Evolutionary conservation across 2,888 invertebrate species (phyloP).

Genomic region (Xiphydria camelus): DNA sequence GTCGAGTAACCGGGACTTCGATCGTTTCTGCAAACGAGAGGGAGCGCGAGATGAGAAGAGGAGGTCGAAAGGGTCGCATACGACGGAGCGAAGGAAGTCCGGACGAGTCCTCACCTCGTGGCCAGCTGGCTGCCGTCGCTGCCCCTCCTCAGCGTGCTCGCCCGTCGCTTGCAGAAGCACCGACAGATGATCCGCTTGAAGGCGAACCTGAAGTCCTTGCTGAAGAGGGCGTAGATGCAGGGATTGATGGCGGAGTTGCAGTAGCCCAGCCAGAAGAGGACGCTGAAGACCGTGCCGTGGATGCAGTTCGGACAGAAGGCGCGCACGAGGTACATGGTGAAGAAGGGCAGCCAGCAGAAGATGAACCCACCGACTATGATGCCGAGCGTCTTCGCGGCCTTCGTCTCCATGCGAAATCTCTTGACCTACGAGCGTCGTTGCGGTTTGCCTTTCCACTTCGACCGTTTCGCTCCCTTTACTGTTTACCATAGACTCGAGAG

Average conservation of each 20-base stretch:
- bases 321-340: constrained; percentile 89
- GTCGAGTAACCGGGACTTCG: constrained; percentile 48
- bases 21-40: constrained; percentile 42
- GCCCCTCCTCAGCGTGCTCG: constrained; percentile 53
- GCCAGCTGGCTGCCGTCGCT: constrained; percentile 55
- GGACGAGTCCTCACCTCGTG: constrained; percentile 37
- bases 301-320: constrained; percentile 88
- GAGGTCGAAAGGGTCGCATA: constrained; percentile 4
- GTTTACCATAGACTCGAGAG: too few relatives aligned
- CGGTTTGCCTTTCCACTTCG: too few relatives aligned
- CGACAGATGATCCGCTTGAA: constrained; percentile 91
- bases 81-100: not conserved
- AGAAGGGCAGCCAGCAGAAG: constrained; percentile 96
- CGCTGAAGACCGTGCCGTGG: constrained; percentile 81
- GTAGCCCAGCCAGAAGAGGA: constrained; percentile 96
- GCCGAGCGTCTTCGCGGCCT: constrained; percentile 94
- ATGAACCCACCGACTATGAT: constrained; percentile 98
- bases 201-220: constrained; percentile 92
- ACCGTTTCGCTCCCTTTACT: too few relatives aligned
- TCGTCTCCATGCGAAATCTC: constrained; percentile 92
- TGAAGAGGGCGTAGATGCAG: constrained; percentile 91
- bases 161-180: constrained; percentile 70
- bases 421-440: constrained; percentile 65
- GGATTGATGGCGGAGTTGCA: constrained; percentile 97
- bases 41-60: not conserved